phyloP scores from a whole-genome alignment of 2,113 vertebrate genomes.

The Tichodroma muraria region DNA sequence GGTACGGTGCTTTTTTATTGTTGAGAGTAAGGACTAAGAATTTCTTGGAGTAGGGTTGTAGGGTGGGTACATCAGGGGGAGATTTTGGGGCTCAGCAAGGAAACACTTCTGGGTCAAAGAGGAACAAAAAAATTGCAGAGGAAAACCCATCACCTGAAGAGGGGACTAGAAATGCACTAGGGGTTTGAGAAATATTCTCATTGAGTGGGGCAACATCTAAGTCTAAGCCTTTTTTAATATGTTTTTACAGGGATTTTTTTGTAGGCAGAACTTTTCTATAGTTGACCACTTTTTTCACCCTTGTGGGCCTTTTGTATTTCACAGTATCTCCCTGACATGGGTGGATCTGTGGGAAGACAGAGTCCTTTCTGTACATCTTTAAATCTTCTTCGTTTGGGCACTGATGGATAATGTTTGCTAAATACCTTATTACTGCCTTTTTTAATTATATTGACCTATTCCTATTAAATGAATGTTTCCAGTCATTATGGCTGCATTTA shows the following conservation, averaged over 20 bases:
- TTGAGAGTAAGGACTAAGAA: background rate
- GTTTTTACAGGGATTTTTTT: background rate
- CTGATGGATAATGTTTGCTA: background rate
- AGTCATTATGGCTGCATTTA: background rate
- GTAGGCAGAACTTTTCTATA: background rate
- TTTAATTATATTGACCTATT: background rate
- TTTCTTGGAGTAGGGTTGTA: background rate
- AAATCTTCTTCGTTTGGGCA: background rate
- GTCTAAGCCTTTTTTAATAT: background rate
- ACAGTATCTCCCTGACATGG: fast-evolving
- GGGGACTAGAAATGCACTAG: background rate
- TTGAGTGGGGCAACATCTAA: background rate
- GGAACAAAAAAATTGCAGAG: background rate
- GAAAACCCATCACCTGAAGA: background rate
- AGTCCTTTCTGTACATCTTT: background rate
- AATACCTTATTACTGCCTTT: background rate
- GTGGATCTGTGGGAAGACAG: background rate
- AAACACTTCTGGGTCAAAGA: background rate
- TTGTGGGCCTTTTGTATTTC: background rate
- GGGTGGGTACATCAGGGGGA: background rate
- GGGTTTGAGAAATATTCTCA: background rate
- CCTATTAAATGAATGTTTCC: background rate
- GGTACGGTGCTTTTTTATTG: background rate
- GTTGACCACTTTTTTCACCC: background rate
- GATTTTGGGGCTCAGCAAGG: background rate